Base-by-base conservation (phyloP, 2,113 vertebrate genomes). In the Nymphicus hollandicus region DNA sequence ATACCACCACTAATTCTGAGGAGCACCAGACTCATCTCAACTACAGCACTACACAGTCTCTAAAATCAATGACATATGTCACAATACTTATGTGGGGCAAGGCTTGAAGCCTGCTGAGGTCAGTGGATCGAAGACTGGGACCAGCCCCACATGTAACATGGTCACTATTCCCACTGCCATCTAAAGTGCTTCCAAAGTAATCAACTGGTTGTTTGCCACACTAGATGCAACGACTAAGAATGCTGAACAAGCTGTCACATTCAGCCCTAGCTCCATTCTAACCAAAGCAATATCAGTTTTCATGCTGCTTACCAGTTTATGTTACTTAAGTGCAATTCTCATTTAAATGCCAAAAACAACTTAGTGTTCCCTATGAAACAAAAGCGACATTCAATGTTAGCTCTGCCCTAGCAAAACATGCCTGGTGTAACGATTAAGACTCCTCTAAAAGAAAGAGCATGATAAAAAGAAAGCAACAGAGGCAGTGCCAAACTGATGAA, bases 21-120 rank as follows among this genome's bases (percentile, higher is more conserved):
- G 0, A 92, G 61, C 25, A 50, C 4, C 39, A 50, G 17, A 81
- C 56, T 43, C 50, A 33, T 10, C 31, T 69, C 35, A 39, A 23
- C 1, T 0, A 79, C 6, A 60, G 52, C 50, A 92, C 69, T 19
- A 53, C 60, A 24, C 15, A 66, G 43, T 8, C 41, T 29, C 70
- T 37, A 47, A 68, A 8, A 47, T 9, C 47, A 65, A 2, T 8
- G 39, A 39, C 55, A 0, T 10, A 18, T 0, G 3, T 35, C 3
- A 2, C 4, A 8, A 29, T 63, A 25, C 31, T 70, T 46, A 33
- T 0, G 0, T 8, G 13, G 18, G 46, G 10, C 43, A 81, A 63
- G 23, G 64, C 46, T 37, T 52, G 66, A 60, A 86, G 46, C 17
- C 18, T 71, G 41, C 33, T 3, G 14, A 76, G 33, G 11, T 89